A percentile compares a stretch with the other conserved stretches of the same genome.
These are phyloP conservation scores for Coccyzus lansbergi DNA, from an alignment of 2,797 vertebrate genomes.

Conservation along the genomic window DNA sequence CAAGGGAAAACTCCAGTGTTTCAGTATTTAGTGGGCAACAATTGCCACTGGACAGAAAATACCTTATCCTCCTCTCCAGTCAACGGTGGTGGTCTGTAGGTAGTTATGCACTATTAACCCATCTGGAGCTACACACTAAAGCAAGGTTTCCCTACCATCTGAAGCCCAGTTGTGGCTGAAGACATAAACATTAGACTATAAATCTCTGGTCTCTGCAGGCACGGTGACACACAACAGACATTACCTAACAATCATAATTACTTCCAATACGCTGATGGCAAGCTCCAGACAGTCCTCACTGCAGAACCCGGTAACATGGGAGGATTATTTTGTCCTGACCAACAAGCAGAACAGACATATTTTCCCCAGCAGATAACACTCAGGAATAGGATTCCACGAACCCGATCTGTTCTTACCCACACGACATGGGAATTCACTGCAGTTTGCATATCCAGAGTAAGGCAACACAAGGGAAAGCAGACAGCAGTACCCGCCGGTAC, in stretches of 20 bases:
- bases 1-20: background rate
- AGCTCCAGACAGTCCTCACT: background rate
- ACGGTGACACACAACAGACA: background rate
- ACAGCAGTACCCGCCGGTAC: background rate
- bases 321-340: background rate
- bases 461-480: background rate
- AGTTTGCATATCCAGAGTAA: background rate
- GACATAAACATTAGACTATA: background rate
- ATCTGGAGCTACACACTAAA: background rate
- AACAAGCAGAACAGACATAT: background rate
- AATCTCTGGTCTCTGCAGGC: background rate
- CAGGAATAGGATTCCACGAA: background rate
- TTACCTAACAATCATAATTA: background rate
- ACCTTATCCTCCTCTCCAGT: background rate
- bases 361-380: background rate
- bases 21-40: background rate
- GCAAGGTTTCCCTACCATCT: background rate
- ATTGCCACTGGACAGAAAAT: background rate
- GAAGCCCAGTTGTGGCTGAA: background rate
- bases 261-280: background rate
- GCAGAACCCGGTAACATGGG: background rate
- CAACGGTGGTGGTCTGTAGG: background rate
- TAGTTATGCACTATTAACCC: background rate
- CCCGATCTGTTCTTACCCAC: background rate
- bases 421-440: fast-evolving